Base-by-base conservation (phyloP, 2,797 vertebrate genomes). In the Scleropages formosus region DNA sequence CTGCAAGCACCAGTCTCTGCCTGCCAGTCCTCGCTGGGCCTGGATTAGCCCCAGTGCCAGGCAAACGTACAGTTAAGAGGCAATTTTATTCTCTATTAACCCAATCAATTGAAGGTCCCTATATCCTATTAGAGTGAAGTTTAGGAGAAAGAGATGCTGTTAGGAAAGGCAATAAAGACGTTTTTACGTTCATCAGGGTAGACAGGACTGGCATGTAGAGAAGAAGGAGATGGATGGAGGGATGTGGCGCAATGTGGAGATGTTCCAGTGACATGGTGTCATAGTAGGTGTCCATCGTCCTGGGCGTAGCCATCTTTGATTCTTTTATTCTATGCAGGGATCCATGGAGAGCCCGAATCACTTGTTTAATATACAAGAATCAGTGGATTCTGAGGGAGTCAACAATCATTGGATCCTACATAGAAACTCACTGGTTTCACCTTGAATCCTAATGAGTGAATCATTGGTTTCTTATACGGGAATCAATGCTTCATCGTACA, bases 31-130 rank as follows among this genome's bases (percentile, higher is more conserved):
- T 76, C 39, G 74, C 82, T 88, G 83, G 67, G 79, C 85, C 81
- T 82, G 91, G 90, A 93, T 93, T 91, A 93, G 86, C 77, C 80
- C 82, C 71, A 67, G 76, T 67, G 81, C 88, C 89, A 83, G 85
- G 73, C 88, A 84, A 82, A 91, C 89, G 91, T 90, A 90, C 87
- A 90, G 90, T 91, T 88, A 90, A 77, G 82, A 94, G 90, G 86
- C 89, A 92, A 93, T 95, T 95, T 94, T 92, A 93, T 92, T 93
- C 91, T 91, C 89, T 92, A 88, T 91, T 92, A 93, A 95, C 90
- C 90, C 89, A 92, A 93, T 94, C 93, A 94, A 91, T 92, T 86
- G 88, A 89, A 92, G 90, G 90, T 85, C 90, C 88, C 88, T 87
- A 87, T 88, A 90, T 91, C 86, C 85, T 89, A 92, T 93, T 91